phyloP scores from a whole-genome alignment of 2,888 invertebrate genomes.

The Brachycybe producta region DNA sequence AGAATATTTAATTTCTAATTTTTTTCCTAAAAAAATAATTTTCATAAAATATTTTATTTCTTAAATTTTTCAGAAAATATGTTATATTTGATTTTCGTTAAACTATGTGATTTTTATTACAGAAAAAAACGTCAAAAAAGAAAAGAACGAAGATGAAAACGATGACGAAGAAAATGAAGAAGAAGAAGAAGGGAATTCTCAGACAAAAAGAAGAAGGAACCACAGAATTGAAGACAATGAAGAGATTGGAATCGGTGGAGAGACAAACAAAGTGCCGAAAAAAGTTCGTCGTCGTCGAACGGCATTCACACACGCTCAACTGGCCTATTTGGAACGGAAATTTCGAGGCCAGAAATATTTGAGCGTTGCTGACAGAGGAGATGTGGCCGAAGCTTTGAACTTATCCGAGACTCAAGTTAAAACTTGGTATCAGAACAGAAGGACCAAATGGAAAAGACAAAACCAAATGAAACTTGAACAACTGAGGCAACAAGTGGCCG shows the following conservation, averaged over 20 bases:
- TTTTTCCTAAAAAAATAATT: too few species aligned
- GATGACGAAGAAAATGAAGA: not conserved
- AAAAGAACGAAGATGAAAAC: not conserved
- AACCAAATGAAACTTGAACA: conserved; percentile 77
- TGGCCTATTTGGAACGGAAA: conserved; percentile 80
- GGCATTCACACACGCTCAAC: conserved; percentile 86
- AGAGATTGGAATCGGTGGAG: not conserved
- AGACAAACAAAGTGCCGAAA: conserved; percentile 19
- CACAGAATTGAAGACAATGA: not conserved
- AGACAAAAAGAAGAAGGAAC: not conserved
- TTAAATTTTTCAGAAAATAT: too few species aligned
- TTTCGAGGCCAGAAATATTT: conserved; percentile 88
- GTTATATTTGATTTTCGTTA: too few species aligned
- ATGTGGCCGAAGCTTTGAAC: conserved; percentile 78
- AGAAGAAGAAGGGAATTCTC: not conserved
- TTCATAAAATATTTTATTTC: too few species aligned
- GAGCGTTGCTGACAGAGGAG: conserved; percentile 82
- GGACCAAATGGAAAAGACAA: conserved; percentile 44
- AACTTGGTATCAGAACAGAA: conserved; percentile 85
- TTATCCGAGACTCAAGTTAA: conserved; percentile 89
- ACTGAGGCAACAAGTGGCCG: conserved; percentile 66
- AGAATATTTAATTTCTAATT: too few species aligned
- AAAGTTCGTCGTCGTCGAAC: conserved; percentile 41
- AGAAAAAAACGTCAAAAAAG: conserved; percentile 3
- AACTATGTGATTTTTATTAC: not conserved